Evolutionary conservation across 2,113 vertebrate species (phyloP).

Genomic region (Dicerorhinus sumatrensis): DNA sequence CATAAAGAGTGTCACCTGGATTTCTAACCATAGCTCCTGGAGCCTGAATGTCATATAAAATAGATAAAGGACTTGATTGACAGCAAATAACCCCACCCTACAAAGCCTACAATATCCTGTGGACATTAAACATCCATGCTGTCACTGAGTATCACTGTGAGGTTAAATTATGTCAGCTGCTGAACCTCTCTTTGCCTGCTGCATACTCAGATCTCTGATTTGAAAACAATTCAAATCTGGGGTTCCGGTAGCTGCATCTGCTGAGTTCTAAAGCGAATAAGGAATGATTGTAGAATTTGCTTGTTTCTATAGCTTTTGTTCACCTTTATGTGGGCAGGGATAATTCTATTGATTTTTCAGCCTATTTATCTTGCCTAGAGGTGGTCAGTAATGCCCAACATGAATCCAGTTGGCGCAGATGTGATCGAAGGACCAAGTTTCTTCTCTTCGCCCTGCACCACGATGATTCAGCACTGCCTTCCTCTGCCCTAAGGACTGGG

Average conservation of each 20-base stretch:
- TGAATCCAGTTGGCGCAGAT: background rate
- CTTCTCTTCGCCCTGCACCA: background rate
- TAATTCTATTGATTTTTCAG: background rate
- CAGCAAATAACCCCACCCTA: background rate
- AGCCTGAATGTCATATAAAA: background rate
- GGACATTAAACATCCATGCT: background rate
- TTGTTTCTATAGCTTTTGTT: background rate
- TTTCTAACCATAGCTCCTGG: background rate
- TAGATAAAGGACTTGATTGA: background rate
- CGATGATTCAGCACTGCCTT: background rate
- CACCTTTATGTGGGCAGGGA: background rate
- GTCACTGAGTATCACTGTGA: background rate
- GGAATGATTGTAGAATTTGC: background rate
- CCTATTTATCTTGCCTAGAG: background rate
- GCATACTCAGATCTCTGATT: background rate
- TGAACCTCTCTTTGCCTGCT: background rate
- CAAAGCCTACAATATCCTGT: background rate
- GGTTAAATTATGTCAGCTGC: background rate
- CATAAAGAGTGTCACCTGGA: background rate
- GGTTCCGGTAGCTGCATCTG: background rate
- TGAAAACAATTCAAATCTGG: constrained; percentile 5
- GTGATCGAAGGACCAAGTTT: background rate
- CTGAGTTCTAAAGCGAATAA: background rate
- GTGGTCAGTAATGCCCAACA: background rate
- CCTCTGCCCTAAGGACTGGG: constrained; percentile 1